A percentile compares a stretch with the other conserved stretches of the same genome.
Conservation (phyloP, 1,140 invertebrate species). For the Sminthurinus signatus region DNA sequence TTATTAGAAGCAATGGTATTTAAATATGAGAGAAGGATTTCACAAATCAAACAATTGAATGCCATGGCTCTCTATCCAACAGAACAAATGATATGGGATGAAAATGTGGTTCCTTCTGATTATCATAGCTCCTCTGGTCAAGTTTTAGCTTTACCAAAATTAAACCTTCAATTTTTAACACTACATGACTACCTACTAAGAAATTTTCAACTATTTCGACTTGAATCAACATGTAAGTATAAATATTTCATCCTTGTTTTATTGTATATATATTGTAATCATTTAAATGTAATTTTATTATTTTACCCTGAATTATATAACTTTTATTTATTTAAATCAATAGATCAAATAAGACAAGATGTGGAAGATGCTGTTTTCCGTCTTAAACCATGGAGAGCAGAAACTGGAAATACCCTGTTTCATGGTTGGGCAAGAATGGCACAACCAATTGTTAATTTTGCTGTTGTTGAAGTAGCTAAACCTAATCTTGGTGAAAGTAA, state of each 20-base stretch:
- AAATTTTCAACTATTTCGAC: constrained; percentile 95
- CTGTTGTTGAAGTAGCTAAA: constrained; percentile 89
- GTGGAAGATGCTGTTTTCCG: constrained; percentile 93
- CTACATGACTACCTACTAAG: constrained; percentile 95
- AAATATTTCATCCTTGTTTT: too few species aligned
- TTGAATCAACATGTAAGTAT: constrained; percentile 92
- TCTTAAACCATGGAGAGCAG: constrained; percentile 86
- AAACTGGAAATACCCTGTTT: constrained; percentile 81
- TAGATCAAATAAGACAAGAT: constrained; percentile 96
- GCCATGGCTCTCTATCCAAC: constrained; percentile 98
- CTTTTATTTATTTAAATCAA: constrained; percentile 4
- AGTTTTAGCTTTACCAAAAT: constrained; percentile 90
- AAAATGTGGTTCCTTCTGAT: constrained; percentile 95
- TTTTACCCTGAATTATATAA: constrained; percentile 17
- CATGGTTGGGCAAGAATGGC: constrained; percentile 95
- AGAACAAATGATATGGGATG: constrained; percentile 98
- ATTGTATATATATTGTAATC: not conserved
- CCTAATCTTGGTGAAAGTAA: constrained; percentile 87
- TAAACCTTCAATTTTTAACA: constrained; percentile 97
- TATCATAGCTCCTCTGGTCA: constrained; percentile 88
- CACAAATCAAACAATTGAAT: constrained; percentile 91
- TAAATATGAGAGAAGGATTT: constrained; percentile 78
- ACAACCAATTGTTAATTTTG: constrained; percentile 84
- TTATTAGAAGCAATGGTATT: constrained; percentile 78
- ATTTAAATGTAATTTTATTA: constrained; percentile 17